Conservation (phyloP, 92 coral and sea anemone species). For the Porites evermanni region DNA sequence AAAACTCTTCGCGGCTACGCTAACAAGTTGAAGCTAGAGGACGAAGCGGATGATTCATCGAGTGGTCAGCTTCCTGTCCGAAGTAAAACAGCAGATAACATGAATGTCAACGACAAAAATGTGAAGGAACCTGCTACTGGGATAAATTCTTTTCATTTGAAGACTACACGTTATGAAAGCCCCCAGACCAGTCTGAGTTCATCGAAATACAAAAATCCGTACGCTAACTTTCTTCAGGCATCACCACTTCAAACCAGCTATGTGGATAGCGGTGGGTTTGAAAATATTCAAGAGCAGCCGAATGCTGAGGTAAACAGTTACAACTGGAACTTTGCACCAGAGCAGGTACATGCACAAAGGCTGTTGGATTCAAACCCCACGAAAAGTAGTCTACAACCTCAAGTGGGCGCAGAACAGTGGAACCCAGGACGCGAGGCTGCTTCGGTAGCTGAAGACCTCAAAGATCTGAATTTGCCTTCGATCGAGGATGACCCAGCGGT, state of each 20-base stretch:
- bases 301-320: neutral
- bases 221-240: constrained; percentile 34
- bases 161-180: neutral
- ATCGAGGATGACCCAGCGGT: constrained; percentile 78
- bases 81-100: constrained; percentile 7
- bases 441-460: constrained; percentile 2
- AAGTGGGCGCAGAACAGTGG: constrained; percentile 14
- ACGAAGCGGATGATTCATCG: neutral
- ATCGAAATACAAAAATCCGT: constrained; percentile 9
- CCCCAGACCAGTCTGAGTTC: neutral
- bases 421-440: constrained; percentile 12
- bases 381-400: constrained; percentile 30
- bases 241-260: constrained; percentile 13
- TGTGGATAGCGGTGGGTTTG: constrained; percentile 38
- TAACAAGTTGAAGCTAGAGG: constrained; percentile 17
- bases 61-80: constrained; percentile 2
- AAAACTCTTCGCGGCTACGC: constrained; percentile 34
- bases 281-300: constrained; percentile 43
- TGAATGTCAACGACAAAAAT: neutral
- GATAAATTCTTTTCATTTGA: neutral
- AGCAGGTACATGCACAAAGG: constrained; percentile 16
- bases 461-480: constrained; percentile 44
- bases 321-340: constrained; percentile 27
- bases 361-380: constrained; percentile 31
- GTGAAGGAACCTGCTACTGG: neutral